phyloP scores from a whole-genome alignment of 2,888 invertebrate species.

The Sericinus montela region DNA sequence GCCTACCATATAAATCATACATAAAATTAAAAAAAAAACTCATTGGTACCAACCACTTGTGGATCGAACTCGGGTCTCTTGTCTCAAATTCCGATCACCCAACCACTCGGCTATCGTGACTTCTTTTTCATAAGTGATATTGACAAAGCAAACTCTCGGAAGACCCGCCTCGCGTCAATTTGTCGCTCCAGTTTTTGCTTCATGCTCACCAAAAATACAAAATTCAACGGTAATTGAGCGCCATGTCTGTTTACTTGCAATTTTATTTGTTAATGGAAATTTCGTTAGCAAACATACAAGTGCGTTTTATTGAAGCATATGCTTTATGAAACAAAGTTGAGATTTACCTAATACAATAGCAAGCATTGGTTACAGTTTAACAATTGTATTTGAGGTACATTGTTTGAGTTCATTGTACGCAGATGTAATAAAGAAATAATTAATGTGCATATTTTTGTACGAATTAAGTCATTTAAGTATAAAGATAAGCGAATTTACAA shows the following conservation, averaged over 20 bases:
- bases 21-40: no score
- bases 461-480: no score
- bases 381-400: no score
- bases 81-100: no score
- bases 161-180: conserved; percentile 42
- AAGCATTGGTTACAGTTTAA: conserved; percentile 18
- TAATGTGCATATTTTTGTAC: no score
- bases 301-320: conserved; percentile 10
- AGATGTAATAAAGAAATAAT: no score
- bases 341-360: neutral
- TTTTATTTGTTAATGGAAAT: conserved; percentile 35
- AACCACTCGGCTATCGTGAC: no score
- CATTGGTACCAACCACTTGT: no score
- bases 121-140: conserved; percentile 48
- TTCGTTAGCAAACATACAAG: conserved; percentile 2
- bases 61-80: no score
- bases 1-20: no score
- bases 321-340: conserved; percentile 3
- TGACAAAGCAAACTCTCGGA: conserved; percentile 31
- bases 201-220: conserved; percentile 36
- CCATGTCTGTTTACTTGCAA: conserved; percentile 41
- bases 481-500: no score
- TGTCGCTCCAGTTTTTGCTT: conserved; percentile 55
- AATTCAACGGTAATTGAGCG: conserved; percentile 49
- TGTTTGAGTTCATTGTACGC: conserved; percentile 8